These are phyloP conservation scores for Hydropsyche tenuis DNA, from an alignment of 1,140 invertebrate species.

Conservation along the genomic window DNA sequence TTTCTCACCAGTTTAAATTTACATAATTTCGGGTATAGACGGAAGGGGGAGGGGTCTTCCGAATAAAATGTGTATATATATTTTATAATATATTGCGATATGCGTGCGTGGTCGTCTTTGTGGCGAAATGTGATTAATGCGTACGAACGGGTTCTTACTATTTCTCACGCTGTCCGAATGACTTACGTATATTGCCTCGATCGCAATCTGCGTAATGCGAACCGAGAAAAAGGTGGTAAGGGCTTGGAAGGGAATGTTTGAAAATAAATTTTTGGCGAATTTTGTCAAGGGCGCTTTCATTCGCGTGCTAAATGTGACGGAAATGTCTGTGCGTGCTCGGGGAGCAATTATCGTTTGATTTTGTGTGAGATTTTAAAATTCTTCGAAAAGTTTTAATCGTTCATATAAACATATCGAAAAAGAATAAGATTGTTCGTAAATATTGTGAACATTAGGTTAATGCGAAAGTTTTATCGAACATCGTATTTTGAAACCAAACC, in stretches of 20 bases:
- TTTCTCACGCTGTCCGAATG: constrained; percentile 20
- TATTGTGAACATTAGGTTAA: too few species aligned
- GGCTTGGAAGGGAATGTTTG: not conserved
- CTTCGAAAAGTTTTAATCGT: too few species aligned
- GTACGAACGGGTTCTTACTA: constrained; percentile 7
- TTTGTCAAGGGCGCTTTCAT: not conserved
- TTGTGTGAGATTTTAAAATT: too few species aligned
- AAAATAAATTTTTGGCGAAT: constrained; percentile 1
- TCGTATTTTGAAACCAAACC: too few species aligned
- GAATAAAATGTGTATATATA: too few species aligned
- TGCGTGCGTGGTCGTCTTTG: too few species aligned
- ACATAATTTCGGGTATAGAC: not conserved
- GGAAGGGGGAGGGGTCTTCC: not conserved
- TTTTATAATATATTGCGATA: too few species aligned
- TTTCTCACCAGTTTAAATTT: constrained; percentile 25
- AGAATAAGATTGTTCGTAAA: too few species aligned
- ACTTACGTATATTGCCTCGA: constrained; percentile 14
- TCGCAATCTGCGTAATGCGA: not conserved
- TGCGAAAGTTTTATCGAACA: too few species aligned
- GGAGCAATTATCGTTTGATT: too few species aligned
- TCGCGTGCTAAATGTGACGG: not conserved
- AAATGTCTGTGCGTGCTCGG: not conserved
- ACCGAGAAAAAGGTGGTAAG: not conserved
- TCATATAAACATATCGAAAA: too few species aligned
- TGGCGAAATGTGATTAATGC: constrained; percentile 15